Base-by-base conservation (phyloP, 2,113 vertebrate species). In the Procavia capensis region DNA sequence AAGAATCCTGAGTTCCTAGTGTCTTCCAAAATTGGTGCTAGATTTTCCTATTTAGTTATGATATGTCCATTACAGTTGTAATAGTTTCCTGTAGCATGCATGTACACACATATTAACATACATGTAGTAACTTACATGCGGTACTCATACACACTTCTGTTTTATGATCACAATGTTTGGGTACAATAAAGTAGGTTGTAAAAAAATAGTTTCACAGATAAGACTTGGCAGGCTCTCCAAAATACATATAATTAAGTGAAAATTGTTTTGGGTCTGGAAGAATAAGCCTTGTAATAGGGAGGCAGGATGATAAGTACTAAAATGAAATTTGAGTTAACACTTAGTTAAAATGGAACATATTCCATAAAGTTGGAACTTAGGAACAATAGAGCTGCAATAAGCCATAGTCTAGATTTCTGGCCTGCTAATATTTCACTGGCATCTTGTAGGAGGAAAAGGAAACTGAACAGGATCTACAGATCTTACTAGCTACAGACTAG, bases 281-380 rank as follows among this genome's bases (percentile, higher is more conserved):
- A 94, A 41, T 34, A 61, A 97, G 66, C 5, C 6, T 63, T 88
- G 75, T 22, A 79, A 20, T 92, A 63, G 81, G n/a, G 6, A 96
- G 68, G 81, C 68, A 89, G 3, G 16, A 92, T 66, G 75, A 93
- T 76, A 96, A 96, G 95, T 95, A 94, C 0, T 85, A 41, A 27
- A 92, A 95, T 94, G 31, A 97, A 96, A 94, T 97, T 91, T 93
- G 74, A 41, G 2, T 91, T 72, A 92, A 63, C 16, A 59, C 1
- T 63, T 94, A 39, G 11, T 95, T 78, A 81, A 96, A 96, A 64
- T 93, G 54, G 54, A 95, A 74, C 47, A 63, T 45, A 82, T 10
- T 90, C 9, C 41, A 80, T 93, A 90, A 68, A 95, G 57, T 89
- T 94, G 24, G 22, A 95, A 41, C 2, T 85, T 47, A 41, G 92